phyloP scores from a whole-genome alignment of 2,797 vertebrate species.

The Alectoris magna region DNA sequence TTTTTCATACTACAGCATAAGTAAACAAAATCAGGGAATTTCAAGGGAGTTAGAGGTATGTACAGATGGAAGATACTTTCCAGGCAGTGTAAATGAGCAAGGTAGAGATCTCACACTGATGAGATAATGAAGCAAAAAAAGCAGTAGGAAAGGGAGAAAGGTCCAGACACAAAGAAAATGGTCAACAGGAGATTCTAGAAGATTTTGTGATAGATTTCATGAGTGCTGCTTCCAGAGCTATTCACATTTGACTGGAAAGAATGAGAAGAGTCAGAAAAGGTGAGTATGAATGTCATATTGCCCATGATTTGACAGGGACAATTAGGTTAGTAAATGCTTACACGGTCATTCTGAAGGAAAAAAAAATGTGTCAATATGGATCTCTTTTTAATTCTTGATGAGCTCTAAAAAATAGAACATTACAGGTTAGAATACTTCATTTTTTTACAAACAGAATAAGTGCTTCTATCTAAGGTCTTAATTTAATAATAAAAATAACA shows the following conservation, averaged over 20 bases:
- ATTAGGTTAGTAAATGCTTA: background rate
- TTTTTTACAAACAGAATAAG: background rate
- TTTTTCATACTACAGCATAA: background rate
- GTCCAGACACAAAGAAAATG: background rate
- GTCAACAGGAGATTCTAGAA: background rate
- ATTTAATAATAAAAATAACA: background rate
- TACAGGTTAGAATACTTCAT: background rate
- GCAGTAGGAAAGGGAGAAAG: background rate
- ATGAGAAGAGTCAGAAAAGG: background rate
- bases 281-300: background rate
- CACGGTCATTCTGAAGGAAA: background rate
- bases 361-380: background rate
- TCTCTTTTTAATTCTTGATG: background rate
- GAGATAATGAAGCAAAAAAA: background rate
- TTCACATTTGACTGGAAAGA: background rate
- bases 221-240: background rate
- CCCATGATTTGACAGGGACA: background rate
- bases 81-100: background rate
- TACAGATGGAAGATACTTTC: background rate
- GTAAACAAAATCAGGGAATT: background rate
- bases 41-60: accelerated
- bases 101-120: background rate
- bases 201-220: background rate
- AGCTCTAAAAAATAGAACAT: background rate
- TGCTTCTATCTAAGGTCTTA: background rate